phyloP scores from a whole-genome alignment of 2,797 vertebrate species.

The Scleropages formosus region DNA sequence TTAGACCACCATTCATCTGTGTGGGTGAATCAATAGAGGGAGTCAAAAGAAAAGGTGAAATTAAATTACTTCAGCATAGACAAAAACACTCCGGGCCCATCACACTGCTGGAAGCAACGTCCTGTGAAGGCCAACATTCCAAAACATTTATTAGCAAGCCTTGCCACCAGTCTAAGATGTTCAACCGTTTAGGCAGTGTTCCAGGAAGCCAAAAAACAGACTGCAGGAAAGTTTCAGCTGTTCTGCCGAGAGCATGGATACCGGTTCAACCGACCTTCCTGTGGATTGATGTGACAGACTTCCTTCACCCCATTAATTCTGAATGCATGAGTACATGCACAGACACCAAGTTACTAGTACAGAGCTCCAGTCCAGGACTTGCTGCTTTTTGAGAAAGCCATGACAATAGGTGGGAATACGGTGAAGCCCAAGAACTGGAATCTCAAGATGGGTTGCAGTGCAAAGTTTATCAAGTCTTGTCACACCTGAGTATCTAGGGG shows the following conservation, averaged over 20 bases:
- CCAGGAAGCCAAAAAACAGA: background rate
- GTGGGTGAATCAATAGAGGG: background rate
- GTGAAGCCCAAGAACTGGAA: too few relatives aligned
- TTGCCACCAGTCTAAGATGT: background rate
- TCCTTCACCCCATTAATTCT: too few relatives aligned
- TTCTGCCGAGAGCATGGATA: background rate
- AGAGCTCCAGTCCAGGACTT: too few relatives aligned
- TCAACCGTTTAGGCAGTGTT: background rate
- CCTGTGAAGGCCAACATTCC: background rate
- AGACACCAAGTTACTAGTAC: too few relatives aligned
- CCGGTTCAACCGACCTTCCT: background rate
- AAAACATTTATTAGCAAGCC: background rate
- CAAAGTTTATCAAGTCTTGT: slow-evolving; percentile 28
- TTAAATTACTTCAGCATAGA: background rate
- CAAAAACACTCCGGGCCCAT: background rate
- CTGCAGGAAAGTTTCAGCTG: background rate
- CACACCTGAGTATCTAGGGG: slow-evolving; percentile 45
- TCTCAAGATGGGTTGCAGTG: background rate
- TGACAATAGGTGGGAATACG: too few relatives aligned
- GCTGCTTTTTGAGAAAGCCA: too few relatives aligned
- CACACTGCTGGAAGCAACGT: background rate
- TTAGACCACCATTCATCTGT: background rate
- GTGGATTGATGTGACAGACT: background rate
- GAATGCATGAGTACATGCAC: too few relatives aligned
- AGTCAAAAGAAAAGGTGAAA: background rate